These are phyloP conservation scores for Zenarchopterus dispar DNA, from an alignment of 2,797 vertebrate genomes.

Conservation along the genomic window DNA sequence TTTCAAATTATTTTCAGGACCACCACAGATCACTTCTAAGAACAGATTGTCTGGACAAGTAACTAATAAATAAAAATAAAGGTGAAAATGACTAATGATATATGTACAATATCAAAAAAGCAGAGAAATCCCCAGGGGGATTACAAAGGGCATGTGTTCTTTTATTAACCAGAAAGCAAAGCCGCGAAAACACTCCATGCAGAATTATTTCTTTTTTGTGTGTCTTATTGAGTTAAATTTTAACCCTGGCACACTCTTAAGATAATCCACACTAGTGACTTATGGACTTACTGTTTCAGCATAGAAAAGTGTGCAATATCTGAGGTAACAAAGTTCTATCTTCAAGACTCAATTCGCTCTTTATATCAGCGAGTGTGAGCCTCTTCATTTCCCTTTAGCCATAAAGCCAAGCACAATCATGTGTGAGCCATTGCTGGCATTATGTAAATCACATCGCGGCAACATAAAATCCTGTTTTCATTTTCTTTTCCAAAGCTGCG, in stretches of 20 bases:
- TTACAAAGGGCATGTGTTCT: constrained; percentile 19
- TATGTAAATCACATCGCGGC: constrained; percentile 79
- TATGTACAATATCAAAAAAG: constrained; percentile 54
- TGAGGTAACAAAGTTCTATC: constrained; percentile 73
- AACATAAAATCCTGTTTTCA: constrained; percentile 82
- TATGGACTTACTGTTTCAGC: constrained; percentile 31
- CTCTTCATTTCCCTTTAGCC: constrained; percentile 73
- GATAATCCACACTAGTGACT: constrained; percentile 45
- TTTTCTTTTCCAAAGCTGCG: constrained; percentile 80
- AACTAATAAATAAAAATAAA: constrained; percentile 67
- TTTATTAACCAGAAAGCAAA: constrained; percentile 26
- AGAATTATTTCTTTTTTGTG: constrained; percentile 31
- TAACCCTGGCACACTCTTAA: constrained; percentile 41
- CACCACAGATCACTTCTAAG: constrained; percentile 76
- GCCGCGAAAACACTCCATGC: constrained; percentile 38
- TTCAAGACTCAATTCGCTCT: constrained; percentile 77
- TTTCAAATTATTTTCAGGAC: constrained; percentile 77
- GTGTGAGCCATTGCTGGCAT: constrained; percentile 75
- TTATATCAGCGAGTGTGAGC: constrained; percentile 64
- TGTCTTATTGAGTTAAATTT: constrained; percentile 29
- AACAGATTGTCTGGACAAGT: constrained; percentile 63
- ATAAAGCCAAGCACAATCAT: constrained; percentile 81
- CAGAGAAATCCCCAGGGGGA: constrained; percentile 28
- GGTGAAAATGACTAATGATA: constrained; percentile 39
- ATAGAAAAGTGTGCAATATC: constrained; percentile 58